These are phyloP conservation scores for Volucella inanis DNA, from an alignment of 2,888 invertebrate species.

Conservation along the genomic window DNA sequence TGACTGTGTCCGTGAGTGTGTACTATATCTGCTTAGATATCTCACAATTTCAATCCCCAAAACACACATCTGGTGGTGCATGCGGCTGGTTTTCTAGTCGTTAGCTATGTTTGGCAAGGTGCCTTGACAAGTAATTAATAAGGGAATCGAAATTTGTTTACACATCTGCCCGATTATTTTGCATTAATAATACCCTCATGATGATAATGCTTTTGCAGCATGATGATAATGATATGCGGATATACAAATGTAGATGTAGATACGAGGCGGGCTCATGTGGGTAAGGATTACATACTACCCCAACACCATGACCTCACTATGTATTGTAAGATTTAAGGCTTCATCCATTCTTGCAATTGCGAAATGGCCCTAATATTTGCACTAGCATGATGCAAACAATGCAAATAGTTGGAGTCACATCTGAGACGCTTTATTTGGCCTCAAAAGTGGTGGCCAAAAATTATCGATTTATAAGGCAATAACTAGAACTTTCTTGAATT, in stretches of 20 bases:
- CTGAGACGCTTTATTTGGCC: slow-evolving; percentile 38
- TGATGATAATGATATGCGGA: too few relatives aligned
- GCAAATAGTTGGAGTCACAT: slow-evolving; percentile 67
- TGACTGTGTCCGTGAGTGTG: slow-evolving; percentile 9
- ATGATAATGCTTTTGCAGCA: slow-evolving; percentile 55
- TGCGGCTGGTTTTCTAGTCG: slow-evolving; percentile 73
- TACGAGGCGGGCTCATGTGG: not conserved
- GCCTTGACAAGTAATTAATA: slow-evolving; percentile 79
- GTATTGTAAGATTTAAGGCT: slow-evolving; percentile 55
- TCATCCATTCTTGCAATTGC: slow-evolving; percentile 47
- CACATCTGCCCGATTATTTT: slow-evolving; percentile 78
- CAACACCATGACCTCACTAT: slow-evolving; percentile 5
- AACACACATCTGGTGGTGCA: slow-evolving; percentile 74
- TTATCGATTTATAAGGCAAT: too few relatives aligned
- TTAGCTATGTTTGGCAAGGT: slow-evolving; percentile 77
- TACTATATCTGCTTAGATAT: not conserved
- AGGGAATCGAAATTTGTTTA: slow-evolving; percentile 78
- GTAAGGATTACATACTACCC: slow-evolving; percentile 17
- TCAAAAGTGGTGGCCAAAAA: too few relatives aligned
- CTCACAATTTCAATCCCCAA: slow-evolving; percentile 34
- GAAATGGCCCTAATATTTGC: slow-evolving; percentile 66
- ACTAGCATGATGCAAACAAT: slow-evolving; percentile 43
- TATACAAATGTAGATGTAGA: not conserved
- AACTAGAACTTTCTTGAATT: too few relatives aligned
- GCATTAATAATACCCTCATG: slow-evolving; percentile 77